These are phyloP conservation scores for Acipenser transmontanus DNA, from an alignment of 2,797 vertebrate genomes.

Conservation along the genomic window DNA sequence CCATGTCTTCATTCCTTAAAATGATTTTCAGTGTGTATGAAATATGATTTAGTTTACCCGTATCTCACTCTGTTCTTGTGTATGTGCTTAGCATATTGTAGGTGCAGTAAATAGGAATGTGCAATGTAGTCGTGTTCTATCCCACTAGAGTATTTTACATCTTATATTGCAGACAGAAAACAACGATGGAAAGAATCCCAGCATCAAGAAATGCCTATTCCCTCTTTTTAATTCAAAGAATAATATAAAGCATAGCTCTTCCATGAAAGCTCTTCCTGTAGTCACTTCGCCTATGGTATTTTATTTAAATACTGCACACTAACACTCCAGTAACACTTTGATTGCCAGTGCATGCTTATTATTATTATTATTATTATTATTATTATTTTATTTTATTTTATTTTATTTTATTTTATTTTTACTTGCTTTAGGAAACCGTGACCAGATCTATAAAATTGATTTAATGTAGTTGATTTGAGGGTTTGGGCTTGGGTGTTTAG, in stretches of 20 bases:
- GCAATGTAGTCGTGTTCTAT: conserved; percentile 33
- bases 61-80: too few species aligned
- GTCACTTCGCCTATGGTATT: conserved; percentile 91
- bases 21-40: too few species aligned
- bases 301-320: conserved; percentile 59
- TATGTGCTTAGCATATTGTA: too few species aligned
- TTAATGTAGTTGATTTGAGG: too few species aligned
- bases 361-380: conserved; percentile 35
- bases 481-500: not conserved
- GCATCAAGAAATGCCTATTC: conserved; percentile 96
- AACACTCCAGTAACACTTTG: conserved; percentile 60
- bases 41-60: too few species aligned
- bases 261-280: conserved; percentile 91
- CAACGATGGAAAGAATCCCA: conserved; percentile 78
- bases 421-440: conserved; percentile 1
- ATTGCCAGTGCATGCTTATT: conserved; percentile 67
- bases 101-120: too few species aligned
- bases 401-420: not conserved
- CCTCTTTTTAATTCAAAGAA: conserved; percentile 97
- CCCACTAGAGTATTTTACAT: conserved; percentile 71
- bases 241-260: conserved; percentile 91
- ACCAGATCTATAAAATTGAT: conserved; percentile 12
- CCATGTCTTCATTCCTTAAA: too few species aligned
- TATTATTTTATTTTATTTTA: not conserved
- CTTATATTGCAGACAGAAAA: conserved; percentile 90